Evolutionary conservation across 2,797 vertebrate species (phyloP).

Genomic region (Bryconaethiops microstoma): DNA sequence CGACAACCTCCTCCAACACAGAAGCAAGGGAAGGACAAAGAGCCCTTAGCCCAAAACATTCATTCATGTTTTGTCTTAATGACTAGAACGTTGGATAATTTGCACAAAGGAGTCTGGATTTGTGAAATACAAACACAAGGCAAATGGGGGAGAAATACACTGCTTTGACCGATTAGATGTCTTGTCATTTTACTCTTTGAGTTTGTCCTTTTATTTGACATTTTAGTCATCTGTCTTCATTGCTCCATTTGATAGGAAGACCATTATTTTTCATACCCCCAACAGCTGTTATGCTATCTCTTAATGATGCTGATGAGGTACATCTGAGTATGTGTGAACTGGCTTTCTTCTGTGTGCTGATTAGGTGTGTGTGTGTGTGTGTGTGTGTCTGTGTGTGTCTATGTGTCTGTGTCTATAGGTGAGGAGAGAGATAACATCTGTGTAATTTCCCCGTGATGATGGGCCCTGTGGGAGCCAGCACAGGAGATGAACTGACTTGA

Average conservation of each 20-base stretch:
- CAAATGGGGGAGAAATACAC: background rate
- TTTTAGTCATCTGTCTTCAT: constrained; percentile 1
- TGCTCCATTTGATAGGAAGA: constrained; percentile 20
- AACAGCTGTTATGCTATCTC: constrained; percentile 41
- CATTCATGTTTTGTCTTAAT: background rate
- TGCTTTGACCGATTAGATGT: background rate
- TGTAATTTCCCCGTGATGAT: constrained; percentile 60
- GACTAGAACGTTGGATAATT: background rate
- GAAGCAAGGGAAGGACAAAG: background rate
- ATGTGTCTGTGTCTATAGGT: constrained; percentile 48
- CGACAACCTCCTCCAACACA: background rate
- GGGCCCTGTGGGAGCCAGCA: constrained; percentile 54
- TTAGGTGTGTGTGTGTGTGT: constrained; percentile 10
- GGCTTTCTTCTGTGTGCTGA: constrained; percentile 33
- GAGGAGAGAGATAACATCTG: constrained; percentile 54
- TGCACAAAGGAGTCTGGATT: background rate
- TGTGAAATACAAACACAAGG: background rate
- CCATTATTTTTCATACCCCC: constrained; percentile 2
- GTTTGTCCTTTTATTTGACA: background rate
- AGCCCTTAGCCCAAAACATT: background rate
- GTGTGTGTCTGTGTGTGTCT: constrained; percentile 1
- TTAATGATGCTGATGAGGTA: constrained; percentile 14
- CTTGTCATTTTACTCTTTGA: background rate
- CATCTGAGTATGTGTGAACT: constrained; percentile 4
- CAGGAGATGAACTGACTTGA: constrained; percentile 60